Evolutionary conservation across 2,888 invertebrate genomes (phyloP).

Genomic region (Gastrophysa polygoni): DNA sequence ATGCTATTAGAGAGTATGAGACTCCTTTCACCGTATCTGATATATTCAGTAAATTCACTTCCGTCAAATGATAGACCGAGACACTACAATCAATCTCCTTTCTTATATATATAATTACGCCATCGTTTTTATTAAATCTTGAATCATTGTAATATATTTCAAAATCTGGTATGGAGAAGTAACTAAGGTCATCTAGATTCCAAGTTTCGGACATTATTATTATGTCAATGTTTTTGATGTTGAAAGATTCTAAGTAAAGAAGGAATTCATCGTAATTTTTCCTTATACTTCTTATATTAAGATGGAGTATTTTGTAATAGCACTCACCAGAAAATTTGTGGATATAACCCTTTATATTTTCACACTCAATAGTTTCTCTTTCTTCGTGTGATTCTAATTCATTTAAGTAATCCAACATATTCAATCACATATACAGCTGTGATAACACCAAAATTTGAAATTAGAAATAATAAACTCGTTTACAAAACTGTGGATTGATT

Average conservation of each 20-base stretch:
- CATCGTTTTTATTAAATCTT: neutral
- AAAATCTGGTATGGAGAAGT: neutral
- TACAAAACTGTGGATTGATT: no score
- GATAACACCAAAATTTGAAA: no score
- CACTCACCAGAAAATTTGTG: conserved; percentile 8
- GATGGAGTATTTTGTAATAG: neutral
- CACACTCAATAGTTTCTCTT: neutral
- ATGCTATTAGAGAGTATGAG: conserved; percentile 1
- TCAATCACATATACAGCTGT: neutral
- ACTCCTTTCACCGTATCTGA: neutral
- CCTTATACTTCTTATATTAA: neutral
- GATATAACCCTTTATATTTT: neutral
- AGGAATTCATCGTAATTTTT: neutral
- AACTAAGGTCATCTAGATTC: neutral
- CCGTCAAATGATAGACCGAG: conserved; percentile 1
- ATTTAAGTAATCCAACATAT: neutral
- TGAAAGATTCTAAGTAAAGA: neutral
- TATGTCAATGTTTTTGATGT: neutral
- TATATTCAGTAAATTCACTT: conserved; percentile 2
- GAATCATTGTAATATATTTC: neutral
- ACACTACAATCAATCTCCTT: conserved; percentile 4
- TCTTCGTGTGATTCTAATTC: conserved; percentile 2
- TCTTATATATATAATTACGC: neutral
- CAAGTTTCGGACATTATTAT: neutral
- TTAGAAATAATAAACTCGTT: no score